phyloP scores from a whole-genome alignment of 2,888 invertebrate genomes.

The Meghimatium bilineatum region DNA sequence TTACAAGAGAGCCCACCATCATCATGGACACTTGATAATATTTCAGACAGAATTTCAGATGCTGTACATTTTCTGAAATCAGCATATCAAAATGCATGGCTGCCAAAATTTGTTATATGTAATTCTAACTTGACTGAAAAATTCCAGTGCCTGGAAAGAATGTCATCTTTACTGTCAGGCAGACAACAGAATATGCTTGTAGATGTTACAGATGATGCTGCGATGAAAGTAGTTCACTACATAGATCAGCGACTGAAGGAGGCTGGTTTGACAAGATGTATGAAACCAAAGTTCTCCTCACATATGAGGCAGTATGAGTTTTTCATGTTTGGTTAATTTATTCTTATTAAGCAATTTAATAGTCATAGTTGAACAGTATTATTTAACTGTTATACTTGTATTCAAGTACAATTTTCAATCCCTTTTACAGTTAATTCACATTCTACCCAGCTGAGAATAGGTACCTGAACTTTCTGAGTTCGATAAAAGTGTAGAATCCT shows the following conservation, averaged over 20 bases:
- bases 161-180: slow-evolving; percentile 56
- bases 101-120: slow-evolving; percentile 65
- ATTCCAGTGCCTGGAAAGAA: slow-evolving; percentile 57
- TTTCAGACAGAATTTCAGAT: slow-evolving; percentile 66
- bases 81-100: slow-evolving; percentile 60
- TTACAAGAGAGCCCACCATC: slow-evolving; percentile 63
- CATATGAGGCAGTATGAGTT: slow-evolving; percentile 73
- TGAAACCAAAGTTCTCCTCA: slow-evolving; percentile 62
- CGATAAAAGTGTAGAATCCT: too few relatives aligned
- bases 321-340: slow-evolving; percentile 60
- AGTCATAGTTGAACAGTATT: too few relatives aligned
- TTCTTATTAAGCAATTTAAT: background rate
- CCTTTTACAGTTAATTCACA: too few relatives aligned
- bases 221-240: slow-evolving; percentile 59
- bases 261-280: slow-evolving; percentile 57
- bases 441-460: too few relatives aligned
- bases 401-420: too few relatives aligned
- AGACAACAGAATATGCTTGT: slow-evolving; percentile 64
- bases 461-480: too few relatives aligned
- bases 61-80: slow-evolving; percentile 61
- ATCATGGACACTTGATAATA: slow-evolving; percentile 62
- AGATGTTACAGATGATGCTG: slow-evolving; percentile 53
- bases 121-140: slow-evolving; percentile 64
- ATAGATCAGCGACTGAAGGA: slow-evolving; percentile 61
- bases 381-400: too few relatives aligned